Conservation (phyloP, 2,888 invertebrate genomes). For the Trachelus iudaicus region DNA sequence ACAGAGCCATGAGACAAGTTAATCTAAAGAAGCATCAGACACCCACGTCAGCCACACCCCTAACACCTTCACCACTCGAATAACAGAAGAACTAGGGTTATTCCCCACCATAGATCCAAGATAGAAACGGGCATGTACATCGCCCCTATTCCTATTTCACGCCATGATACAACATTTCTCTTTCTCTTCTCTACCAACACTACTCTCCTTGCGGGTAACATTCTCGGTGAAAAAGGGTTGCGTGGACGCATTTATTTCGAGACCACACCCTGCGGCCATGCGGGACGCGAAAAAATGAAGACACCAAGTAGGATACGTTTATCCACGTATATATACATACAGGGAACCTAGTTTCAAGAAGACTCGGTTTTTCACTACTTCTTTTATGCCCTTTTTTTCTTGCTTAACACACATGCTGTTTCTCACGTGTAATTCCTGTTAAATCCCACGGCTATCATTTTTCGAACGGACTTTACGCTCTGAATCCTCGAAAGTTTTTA, state of each 20-base stretch:
- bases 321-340: not conserved
- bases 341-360: not conserved
- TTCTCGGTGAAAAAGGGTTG: not conserved
- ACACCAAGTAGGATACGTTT: not conserved
- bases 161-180: conserved; percentile 16
- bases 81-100: conserved; percentile 1
- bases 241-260: conserved; percentile 6
- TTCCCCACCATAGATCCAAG: conserved; percentile 8
- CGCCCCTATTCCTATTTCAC: conserved; percentile 16
- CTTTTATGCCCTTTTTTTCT: conserved; percentile 1
- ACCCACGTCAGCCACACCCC: conserved; percentile 13
- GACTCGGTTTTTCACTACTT: not conserved
- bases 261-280: not conserved
- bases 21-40: conserved; percentile 21
- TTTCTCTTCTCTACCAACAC: not conserved
- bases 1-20: conserved; percentile 15
- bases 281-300: conserved; percentile 1
- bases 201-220: not conserved
- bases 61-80: conserved; percentile 1
- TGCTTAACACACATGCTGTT: not conserved
- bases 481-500: not conserved
- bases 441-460: not conserved
- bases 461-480: not conserved
- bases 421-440: not conserved
- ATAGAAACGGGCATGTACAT: conserved; percentile 5